A percentile compares a stretch with the other conserved stretches of the same genome.
These are phyloP conservation scores for Harpagoxenus sublaevis DNA, from an alignment of 2,888 invertebrate genomes.

Conservation along the genomic window DNA sequence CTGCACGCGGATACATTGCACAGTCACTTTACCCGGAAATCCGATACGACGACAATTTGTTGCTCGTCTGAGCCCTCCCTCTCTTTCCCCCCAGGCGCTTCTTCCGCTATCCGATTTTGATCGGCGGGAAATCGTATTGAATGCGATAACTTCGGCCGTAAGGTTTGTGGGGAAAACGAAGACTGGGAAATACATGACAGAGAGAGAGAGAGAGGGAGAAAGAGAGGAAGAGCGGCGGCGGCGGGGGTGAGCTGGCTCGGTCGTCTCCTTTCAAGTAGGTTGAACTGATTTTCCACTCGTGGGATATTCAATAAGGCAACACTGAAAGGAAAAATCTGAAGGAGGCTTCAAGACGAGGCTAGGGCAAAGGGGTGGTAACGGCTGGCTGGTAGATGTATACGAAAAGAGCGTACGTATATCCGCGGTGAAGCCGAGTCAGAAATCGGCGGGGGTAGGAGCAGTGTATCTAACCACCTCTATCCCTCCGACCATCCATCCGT, in stretches of 20 bases:
- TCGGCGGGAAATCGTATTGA: conserved; percentile 82
- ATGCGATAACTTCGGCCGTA: conserved; percentile 80
- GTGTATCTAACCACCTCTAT: conserved; percentile 73
- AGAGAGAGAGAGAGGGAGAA: conserved; percentile 59
- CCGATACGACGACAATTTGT: conserved; percentile 70
- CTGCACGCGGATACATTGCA: conserved; percentile 31
- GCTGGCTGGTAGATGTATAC: conserved; percentile 70
- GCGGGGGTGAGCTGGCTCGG: conserved; percentile 71
- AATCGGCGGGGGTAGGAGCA: conserved; percentile 67
- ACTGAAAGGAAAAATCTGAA: conserved; percentile 82
- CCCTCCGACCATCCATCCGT: conserved; percentile 66
- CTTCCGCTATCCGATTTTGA: conserved; percentile 81
- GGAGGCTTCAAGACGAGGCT: conserved; percentile 74
- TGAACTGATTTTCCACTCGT: conserved; percentile 84
- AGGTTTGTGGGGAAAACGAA: conserved; percentile 64
- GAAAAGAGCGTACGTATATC: conserved; percentile 74
- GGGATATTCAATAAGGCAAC: conserved; percentile 85
- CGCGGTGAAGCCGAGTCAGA: conserved; percentile 66
- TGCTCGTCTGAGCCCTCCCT: conserved; percentile 63
- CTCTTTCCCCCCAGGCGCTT: conserved; percentile 54
- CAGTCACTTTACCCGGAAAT: conserved; percentile 54
- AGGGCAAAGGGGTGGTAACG: conserved; percentile 51
- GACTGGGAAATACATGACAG: conserved; percentile 60
- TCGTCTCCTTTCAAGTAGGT: conserved; percentile 79
- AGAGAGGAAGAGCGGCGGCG: conserved; percentile 5